Evolutionary conservation across 92 coral and sea anemone genomes (phyloP).

Genomic region (Actinostola sp.): DNA sequence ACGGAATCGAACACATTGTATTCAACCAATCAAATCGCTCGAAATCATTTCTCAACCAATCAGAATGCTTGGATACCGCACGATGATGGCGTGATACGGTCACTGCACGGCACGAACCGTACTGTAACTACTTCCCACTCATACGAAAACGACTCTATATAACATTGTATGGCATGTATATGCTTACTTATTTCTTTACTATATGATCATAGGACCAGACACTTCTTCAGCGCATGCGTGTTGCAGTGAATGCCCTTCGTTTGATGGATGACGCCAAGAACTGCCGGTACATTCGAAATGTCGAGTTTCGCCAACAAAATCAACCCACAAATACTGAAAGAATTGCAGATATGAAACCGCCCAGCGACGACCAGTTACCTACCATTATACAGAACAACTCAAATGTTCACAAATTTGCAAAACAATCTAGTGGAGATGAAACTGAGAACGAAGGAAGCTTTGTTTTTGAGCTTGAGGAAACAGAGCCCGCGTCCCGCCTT

Average conservation of each 20-base stretch:
- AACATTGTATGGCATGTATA: not conserved
- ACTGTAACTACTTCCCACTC: too few relatives aligned
- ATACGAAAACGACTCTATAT: too few relatives aligned
- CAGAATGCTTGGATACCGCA: too few relatives aligned
- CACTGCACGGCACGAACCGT: too few relatives aligned
- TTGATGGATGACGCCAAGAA: conserved; percentile 15
- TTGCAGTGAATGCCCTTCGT: conserved; percentile 16
- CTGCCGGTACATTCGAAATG: conserved; percentile 18
- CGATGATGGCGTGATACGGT: too few relatives aligned
- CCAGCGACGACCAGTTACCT: not conserved
- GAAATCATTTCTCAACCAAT: too few relatives aligned
- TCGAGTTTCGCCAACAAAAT: not conserved
- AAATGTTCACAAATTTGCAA: not conserved
- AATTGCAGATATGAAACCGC: not conserved
- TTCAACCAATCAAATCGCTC: too few relatives aligned
- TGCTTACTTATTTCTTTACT: too few relatives aligned
- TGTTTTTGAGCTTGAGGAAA: too few relatives aligned
- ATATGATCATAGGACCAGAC: conserved; percentile 32
- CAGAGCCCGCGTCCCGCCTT: not conserved
- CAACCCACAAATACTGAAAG: conserved; percentile 1
- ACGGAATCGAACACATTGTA: too few relatives aligned
- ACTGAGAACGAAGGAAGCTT: not conserved
- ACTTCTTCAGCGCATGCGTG: conserved; percentile 35
- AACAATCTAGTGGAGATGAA: not conserved
- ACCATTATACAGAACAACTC: not conserved